Evolutionary conservation across 2,113 vertebrate species (phyloP).

Genomic region (Marmota flaviventris): DNA sequence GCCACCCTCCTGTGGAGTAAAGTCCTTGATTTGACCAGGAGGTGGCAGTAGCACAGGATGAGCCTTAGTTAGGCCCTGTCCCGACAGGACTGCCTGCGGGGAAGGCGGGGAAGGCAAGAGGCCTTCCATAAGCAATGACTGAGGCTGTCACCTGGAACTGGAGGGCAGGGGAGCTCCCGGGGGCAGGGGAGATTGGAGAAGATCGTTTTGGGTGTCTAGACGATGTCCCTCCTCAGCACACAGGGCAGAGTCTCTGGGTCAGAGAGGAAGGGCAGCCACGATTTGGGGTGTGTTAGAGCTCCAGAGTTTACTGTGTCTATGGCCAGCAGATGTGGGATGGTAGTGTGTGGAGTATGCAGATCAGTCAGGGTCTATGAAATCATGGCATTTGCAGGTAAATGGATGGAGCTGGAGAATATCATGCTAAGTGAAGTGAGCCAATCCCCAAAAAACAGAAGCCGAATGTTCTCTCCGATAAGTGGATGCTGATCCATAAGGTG

Average conservation of each 20-base stretch:
- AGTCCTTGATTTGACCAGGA: not conserved
- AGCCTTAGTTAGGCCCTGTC: not conserved
- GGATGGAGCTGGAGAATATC: no score
- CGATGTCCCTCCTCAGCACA: not conserved
- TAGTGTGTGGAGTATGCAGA: not conserved
- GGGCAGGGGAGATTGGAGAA: not conserved
- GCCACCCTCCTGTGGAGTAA: not conserved
- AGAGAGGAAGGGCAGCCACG: not conserved
- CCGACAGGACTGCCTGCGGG: not conserved
- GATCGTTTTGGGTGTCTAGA: not conserved
- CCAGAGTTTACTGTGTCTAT: not conserved
- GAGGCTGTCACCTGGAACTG: not conserved
- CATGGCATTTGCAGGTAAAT: no score
- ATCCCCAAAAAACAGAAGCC: no score
- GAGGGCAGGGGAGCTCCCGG: not conserved
- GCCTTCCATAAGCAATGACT: not conserved
- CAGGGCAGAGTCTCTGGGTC: not conserved
- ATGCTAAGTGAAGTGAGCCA: no score
- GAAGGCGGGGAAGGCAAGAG: not conserved
- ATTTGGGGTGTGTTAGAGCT: not conserved
- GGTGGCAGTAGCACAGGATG: not conserved
- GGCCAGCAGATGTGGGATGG: not conserved
- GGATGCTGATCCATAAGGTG: no score
- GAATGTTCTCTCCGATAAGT: no score
- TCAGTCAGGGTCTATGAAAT: no score